phyloP scores from a whole-genome alignment of 1,140 invertebrate species.

The Dreissena polymorpha region DNA sequence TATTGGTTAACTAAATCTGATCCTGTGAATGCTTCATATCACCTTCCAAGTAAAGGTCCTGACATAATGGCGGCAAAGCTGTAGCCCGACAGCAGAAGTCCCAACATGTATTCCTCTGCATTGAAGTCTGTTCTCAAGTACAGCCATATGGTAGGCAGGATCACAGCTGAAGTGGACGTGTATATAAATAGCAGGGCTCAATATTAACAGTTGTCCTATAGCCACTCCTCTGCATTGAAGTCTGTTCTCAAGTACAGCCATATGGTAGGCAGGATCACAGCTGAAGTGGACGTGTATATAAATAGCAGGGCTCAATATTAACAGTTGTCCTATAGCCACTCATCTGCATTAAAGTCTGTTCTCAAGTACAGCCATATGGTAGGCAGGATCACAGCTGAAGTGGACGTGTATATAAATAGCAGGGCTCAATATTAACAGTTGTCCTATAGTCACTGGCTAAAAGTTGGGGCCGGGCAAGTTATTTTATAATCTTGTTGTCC shows the following conservation, averaged over 20 bases:
- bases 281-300: constrained; percentile 67
- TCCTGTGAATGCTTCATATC: no score
- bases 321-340: no score
- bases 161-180: constrained; percentile 71
- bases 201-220: no score
- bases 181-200: no score
- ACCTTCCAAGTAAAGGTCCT: constrained; percentile 72
- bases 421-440: no score
- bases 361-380: constrained; percentile 74
- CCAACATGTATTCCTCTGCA: constrained; percentile 68
- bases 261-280: constrained; percentile 75
- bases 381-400: constrained; percentile 75
- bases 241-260: constrained; percentile 70
- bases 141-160: constrained; percentile 75
- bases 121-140: constrained; percentile 66
- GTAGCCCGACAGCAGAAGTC: constrained; percentile 71
- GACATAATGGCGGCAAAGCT: constrained; percentile 71
- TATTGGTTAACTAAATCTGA: no score
- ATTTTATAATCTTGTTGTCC: no score
- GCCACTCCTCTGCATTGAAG: constrained; percentile 64
- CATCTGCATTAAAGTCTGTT: constrained; percentile 61
- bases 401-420: no score
- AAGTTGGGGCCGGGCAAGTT: no score
- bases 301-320: no score
- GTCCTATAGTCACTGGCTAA: no score